Evolutionary conservation across 2,797 vertebrate species (phyloP), one percentile per base, ranked within the genome.

Genomic region (Limosa lapponica): DNA sequence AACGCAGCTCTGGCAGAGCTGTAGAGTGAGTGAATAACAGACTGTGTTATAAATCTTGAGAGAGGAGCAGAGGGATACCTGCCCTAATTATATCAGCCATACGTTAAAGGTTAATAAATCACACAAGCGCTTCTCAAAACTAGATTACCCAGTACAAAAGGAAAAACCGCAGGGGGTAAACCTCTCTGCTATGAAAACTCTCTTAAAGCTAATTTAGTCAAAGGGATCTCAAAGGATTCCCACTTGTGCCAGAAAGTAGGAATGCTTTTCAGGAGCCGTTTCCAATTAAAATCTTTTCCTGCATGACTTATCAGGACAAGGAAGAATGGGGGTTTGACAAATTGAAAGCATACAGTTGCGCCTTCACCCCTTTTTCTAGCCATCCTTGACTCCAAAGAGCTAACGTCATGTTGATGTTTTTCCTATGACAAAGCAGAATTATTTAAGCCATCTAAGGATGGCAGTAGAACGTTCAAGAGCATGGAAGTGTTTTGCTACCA

Each of bases 1-100:
- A 97, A 97, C 30, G 72, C 97, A 97, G 98, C 97, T 97, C 98
- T 96, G 97, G 85, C 96, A 95, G 95, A 96, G 96, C 96, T 89
- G 93, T 83, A 61, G 85, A 93, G 92, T 85, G 95, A 97, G 96
- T 92, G 98, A 98, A 95, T 69, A 97, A 95, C 89, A 97, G 92
- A 94, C 84, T 78, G 94, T 94, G 91, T 78, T 93, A 96, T 93
- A 97, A 97, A 98, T 97, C 97, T 95, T 90, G 64, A 83, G 89
- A 96, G 88, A 88, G 93, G 86, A 97, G 94, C 94, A 97, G 92
- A 93, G 92, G 95, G 93, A 96, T 96, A 97, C 91, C 97, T 97
- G 97, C 92, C 95, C 97, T 96, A 96, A 97, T 89, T 97, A 95
- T 93, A 96, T 90, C 95, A 98, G 90, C 94, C 88, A 57, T 85